Base-by-base conservation (phyloP, 2,888 invertebrate genomes). In the Ischnura elegans region DNA sequence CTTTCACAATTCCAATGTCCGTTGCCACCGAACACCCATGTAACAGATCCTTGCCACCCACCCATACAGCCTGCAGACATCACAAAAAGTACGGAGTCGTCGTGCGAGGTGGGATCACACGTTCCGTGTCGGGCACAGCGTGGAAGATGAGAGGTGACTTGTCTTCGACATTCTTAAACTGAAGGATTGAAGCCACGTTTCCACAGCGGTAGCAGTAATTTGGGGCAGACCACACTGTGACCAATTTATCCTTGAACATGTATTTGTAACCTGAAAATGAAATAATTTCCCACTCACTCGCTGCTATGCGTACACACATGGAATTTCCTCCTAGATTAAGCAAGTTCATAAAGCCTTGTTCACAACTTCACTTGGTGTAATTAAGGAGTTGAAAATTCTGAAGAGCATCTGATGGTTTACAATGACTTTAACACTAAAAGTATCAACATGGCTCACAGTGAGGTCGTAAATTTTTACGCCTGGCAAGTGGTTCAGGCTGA, bases 141-240 rank as follows among this genome's bases (percentile, higher is more conserved):
- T 98, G 97, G 96, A 99, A 99, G 95, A 99, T 97, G 96, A 99
- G 98, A 42, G 98, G 97, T 95, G 97, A 97, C 95, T 98, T 97
- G 95, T 98, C 97, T 94, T 98, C 98, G 13, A 97, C 97, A 94
- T 98, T 97, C 94, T 97, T 97, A 96, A 99, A 99, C 96, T 98
- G 98, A 95, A 99, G 96, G 95, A 99, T 99, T 93, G 99, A 99
- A 6, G 99, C 99, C 93, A 99, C 98, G 96, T 99, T 99, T 87
- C 99, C 99, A 96, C 99, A 99, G 46, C 99, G 98, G 96, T 99
- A 99, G 96, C 99, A 99, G 96, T 99, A 99, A 96, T 99, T 99
- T 6, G 99, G 99, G 8, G 99, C 99, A 29, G 99, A 99, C 99
- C 99, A 99, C 2, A 99, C 99, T 0, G 99, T 99, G 61, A 99